Base-by-base conservation (phyloP, 64 coral and sea anemone genomes). In the Actinia tenebrosa region DNA sequence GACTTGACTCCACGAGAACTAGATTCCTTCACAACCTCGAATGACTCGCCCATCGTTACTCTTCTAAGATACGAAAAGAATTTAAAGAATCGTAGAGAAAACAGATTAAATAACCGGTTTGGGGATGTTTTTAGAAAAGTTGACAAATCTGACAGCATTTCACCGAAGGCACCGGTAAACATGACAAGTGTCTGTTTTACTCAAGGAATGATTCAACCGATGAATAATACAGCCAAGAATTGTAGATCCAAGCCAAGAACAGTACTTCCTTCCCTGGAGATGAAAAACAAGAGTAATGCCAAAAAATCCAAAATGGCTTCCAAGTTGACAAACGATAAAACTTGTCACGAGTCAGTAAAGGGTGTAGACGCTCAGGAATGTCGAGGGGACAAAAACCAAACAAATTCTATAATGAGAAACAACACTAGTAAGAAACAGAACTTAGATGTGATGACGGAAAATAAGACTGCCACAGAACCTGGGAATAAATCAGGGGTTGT, bases 151-250 rank as follows among this genome's bases (percentile, higher is more conserved):
- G 69, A 75, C 26, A 30, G 10, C 69, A 75, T 75, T 75, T 75
- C 69, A 16, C 79, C 45, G 46, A 81, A 81, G 50, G 53, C 17
- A 15, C 45, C 50, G 3, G 56, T 43, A 4, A 64, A 0, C 25
- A 85, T 64, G 18, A 44, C 83, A 3, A 61, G 83, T 54, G 83
- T 85, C 1, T 25, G 30, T 19, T 85, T 85, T 64, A 43, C 55
- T 44, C 83, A 85, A 18, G 83, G 83, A 85, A 85, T 85, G 83
- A 85, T 85, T 61, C 83, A 63, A 26, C 83, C 83, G n/a, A 64
- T 27, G 7, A 83, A 0, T 45, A 81, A 81, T 4, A 81, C 79
- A 45, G 46, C 15, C 16, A 81, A 47, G 27, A 81, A 53, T 14
- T 50, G 16, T 10, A 75, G 25, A 16, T 75, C 43, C 69, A 75